These are phyloP conservation scores for Anabas testudineus DNA, from an alignment of 2,797 vertebrate species.

Conservation along the genomic window DNA sequence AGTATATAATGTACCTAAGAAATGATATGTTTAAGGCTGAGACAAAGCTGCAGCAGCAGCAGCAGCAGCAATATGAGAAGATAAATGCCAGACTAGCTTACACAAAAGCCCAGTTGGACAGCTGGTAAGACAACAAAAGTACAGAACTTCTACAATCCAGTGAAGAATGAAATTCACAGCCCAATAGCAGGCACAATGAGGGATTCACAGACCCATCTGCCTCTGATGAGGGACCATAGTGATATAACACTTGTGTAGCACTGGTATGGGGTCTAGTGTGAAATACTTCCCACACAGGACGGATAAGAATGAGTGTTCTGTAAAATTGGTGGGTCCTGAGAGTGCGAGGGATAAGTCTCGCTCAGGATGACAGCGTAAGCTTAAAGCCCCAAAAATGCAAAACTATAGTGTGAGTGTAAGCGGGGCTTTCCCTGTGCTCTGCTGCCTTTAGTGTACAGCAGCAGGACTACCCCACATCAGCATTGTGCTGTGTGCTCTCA, in stretches of 20 bases:
- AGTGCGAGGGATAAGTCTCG: not conserved
- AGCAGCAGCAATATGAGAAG: conserved; percentile 12
- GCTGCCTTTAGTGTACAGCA: conserved; percentile 19
- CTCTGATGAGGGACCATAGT: conserved; percentile 49
- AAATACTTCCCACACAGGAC: conserved; percentile 57
- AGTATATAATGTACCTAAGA: not conserved
- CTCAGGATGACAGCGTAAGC: conserved; percentile 9
- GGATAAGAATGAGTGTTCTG: conserved; percentile 22
- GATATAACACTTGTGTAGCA: conserved; percentile 55
- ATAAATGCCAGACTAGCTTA: conserved; percentile 26
- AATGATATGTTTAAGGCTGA: not conserved
- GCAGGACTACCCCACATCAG: conserved; percentile 66
- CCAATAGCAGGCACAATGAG: conserved; percentile 64
- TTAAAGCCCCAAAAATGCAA: conserved; percentile 36
- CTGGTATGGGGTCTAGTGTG: conserved; percentile 58
- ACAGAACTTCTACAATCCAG: conserved; percentile 54
- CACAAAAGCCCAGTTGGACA: conserved; percentile 49
- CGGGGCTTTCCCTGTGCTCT: conserved; percentile 48
- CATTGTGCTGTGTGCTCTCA: conserved; percentile 63
- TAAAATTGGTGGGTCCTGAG: not conserved
- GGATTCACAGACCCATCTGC: conserved; percentile 69
- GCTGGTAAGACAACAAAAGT: conserved; percentile 64
- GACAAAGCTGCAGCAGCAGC: not conserved
- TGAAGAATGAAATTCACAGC: conserved; percentile 61
- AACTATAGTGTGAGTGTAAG: conserved; percentile 22